A percentile compares a stretch with the other conserved stretches of the same genome.
Conservation (phyloP, 2,888 invertebrate genomes). For the Itoplectis maculator region DNA sequence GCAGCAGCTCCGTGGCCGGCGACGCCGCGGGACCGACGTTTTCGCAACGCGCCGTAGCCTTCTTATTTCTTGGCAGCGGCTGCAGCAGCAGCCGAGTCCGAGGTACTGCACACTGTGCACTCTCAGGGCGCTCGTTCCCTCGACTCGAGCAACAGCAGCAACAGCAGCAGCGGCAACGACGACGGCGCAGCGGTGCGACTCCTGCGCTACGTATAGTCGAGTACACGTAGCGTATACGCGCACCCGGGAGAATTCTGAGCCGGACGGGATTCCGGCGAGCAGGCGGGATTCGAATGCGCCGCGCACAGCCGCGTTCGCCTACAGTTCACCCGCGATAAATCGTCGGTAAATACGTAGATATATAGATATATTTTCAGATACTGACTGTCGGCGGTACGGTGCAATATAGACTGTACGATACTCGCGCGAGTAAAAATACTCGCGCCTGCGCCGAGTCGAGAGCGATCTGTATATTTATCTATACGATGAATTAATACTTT, state of each 20-base stretch:
- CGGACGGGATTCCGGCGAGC: slow-evolving; percentile 27
- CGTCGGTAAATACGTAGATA: no score
- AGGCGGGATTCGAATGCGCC: neutral
- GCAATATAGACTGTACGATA: no score
- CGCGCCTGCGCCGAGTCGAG: no score
- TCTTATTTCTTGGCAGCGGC: slow-evolving; percentile 78
- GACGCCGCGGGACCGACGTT: slow-evolving; percentile 76
- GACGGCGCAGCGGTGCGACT: slow-evolving; percentile 40
- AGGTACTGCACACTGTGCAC: slow-evolving; percentile 36
- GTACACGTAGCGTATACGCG: no score
- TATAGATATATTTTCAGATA: no score
- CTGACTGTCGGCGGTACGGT: no score
- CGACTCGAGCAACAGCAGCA: slow-evolving; percentile 14
- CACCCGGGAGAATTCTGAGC: slow-evolving; percentile 41
- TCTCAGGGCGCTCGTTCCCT: slow-evolving; percentile 22
- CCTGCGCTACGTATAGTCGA: slow-evolving; percentile 57
- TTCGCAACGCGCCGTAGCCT: slow-evolving; percentile 81
- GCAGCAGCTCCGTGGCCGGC: slow-evolving; percentile 30
- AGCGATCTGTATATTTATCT: no score
- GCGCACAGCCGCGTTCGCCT: no score
- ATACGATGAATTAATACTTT: no score
- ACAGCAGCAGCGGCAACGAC: neutral
- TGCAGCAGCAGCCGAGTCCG: slow-evolving; percentile 69
- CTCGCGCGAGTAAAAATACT: no score
- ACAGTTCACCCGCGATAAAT: no score